phyloP scores from a whole-genome alignment of 2,888 invertebrate species.

The Dryobotodes eremita region DNA sequence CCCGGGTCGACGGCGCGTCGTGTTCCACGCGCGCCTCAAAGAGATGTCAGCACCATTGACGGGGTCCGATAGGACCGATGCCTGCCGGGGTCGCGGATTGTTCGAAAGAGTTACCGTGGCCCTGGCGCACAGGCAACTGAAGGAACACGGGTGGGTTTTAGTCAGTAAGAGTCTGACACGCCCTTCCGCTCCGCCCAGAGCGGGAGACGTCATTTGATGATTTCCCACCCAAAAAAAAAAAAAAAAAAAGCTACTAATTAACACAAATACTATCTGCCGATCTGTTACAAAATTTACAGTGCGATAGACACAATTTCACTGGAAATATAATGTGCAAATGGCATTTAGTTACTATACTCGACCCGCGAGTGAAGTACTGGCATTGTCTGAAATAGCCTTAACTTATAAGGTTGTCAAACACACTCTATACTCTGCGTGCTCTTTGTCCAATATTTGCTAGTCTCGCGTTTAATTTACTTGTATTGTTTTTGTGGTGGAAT shows the following conservation, averaged over 20 bases:
- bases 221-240: no score
- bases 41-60: no score
- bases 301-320: slow-evolving; percentile 1
- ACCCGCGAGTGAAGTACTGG: slow-evolving; percentile 21
- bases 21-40: no score
- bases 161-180: no score
- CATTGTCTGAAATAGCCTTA: slow-evolving; percentile 20
- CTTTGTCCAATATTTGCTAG: background rate
- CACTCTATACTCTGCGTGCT: slow-evolving; percentile 8
- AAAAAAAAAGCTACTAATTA: background rate
- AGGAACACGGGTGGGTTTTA: no score
- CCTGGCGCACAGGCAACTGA: no score
- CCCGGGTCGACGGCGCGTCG: no score
- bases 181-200: no score
- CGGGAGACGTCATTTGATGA: no score
- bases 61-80: no score
- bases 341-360: slow-evolving; percentile 10
- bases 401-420: slow-evolving; percentile 44
- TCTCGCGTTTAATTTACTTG: background rate
- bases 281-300: slow-evolving; percentile 19
- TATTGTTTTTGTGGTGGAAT: background rate
- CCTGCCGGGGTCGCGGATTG: no score
- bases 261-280: background rate
- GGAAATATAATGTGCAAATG: slow-evolving; percentile 26
- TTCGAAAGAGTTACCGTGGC: no score